A percentile compares a stretch with the other conserved stretches of the same genome.
Evolutionary conservation across 2,888 invertebrate species (phyloP).

Genomic region (Gonocerus acuteangulatus): DNA sequence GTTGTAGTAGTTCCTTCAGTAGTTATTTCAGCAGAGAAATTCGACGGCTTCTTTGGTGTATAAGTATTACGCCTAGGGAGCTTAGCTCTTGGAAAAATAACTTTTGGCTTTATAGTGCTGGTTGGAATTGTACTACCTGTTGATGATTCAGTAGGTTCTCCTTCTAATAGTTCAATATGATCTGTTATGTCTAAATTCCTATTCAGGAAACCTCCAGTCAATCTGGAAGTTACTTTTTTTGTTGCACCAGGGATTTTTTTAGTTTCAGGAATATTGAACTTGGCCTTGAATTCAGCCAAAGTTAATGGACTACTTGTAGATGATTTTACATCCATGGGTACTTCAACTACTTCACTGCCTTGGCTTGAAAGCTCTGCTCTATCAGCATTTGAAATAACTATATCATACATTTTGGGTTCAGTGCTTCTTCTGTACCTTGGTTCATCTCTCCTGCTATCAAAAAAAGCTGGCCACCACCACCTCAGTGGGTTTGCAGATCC

Average conservation of each 20-base stretch:
- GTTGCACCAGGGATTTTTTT: neutral
- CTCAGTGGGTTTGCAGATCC: slow-evolving; percentile 24
- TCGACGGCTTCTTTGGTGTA: slow-evolving; percentile 3
- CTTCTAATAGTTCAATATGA: slow-evolving; percentile 2
- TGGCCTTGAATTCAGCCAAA: slow-evolving; percentile 25
- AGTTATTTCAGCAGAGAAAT: slow-evolving; percentile 4
- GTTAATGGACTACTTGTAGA: slow-evolving; percentile 22
- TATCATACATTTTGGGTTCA: neutral
- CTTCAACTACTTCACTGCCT: neutral
- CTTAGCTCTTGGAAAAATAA: slow-evolving; percentile 27
- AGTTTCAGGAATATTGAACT: slow-evolving; percentile 14
- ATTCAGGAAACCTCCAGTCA: slow-evolving; percentile 27
- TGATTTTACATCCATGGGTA: neutral
- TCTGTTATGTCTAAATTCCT: slow-evolving; percentile 17
- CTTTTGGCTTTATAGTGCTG: slow-evolving; percentile 26
- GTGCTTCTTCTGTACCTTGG: slow-evolving; percentile 23
- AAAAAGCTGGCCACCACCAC: slow-evolving; percentile 30
- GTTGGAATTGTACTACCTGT: slow-evolving; percentile 4
- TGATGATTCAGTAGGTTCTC: slow-evolving; percentile 1
- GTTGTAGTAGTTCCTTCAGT: slow-evolving; percentile 33
- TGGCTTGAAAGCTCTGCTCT: neutral
- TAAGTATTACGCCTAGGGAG: slow-evolving; percentile 15
- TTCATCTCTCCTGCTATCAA: slow-evolving; percentile 27
- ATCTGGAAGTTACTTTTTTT: slow-evolving; percentile 1
- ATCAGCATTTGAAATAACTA: neutral